Evolutionary conservation across 2,797 vertebrate species (phyloP), one percentile per base, ranked within the genome.

Genomic region (Halcyon chelicuti): DNA sequence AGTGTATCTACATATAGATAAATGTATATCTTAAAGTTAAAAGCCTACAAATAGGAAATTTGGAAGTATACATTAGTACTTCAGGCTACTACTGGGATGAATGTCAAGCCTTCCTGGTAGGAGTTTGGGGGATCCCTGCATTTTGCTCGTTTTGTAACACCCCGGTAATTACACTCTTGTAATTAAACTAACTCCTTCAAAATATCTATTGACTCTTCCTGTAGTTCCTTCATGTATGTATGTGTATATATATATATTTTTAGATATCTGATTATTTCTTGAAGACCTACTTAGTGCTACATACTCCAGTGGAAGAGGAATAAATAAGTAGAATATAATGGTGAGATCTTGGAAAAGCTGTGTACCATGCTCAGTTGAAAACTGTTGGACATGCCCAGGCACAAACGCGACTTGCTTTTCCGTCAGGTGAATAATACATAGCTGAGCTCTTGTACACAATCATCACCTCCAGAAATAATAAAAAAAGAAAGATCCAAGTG

Each of bases 41-140:
- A 84, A 84, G 17, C 39, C 9, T 80, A 40, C 3, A 23, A 60
- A 21, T 20, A 46, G 3, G 22, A 37, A 37, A 37, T 92, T 68
- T 54, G 31, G 47, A 78, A 65, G 11, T 19, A 12, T 3, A 8
- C 0, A 0, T 44, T 40, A 57, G 6, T 74, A 65, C 1, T 79
- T 86, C 42, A 65, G n/a, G 28, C 3, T 52, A 20, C 10, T 21
- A 7, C 18, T 28, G 14, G 7, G 12, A 11, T 46, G 33, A 65
- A 33, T 65, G 12, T 37, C 12, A 44, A 46, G 4, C 60, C 25
- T 79, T 79, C 16, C 13, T 33, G 12, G 8, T 21, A 14, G 9
- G 22, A 66, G 9, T 25, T 68, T n/a, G 20, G 14, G 28, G 17
- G 14, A 46, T 62, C 4, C 31, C 28, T 40, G 8, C 5, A 8